These are phyloP conservation scores for Procambarus virginalis DNA, from an alignment of 1,140 invertebrate genomes.

Conservation along the genomic window DNA sequence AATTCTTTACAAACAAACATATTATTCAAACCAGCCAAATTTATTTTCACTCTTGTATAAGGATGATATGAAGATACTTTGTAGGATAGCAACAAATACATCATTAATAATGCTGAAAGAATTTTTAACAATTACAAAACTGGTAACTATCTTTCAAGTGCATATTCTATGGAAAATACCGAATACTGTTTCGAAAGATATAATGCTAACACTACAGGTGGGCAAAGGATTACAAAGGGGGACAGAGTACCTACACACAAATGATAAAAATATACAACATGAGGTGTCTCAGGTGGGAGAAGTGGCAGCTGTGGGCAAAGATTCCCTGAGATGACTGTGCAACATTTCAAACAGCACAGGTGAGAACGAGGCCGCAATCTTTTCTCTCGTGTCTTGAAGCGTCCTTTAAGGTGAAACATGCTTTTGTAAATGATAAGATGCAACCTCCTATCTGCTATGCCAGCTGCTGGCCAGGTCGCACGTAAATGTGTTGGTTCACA, in stretches of 20 bases:
- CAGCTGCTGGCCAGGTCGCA: background rate
- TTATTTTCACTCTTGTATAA: background rate
- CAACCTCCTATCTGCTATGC: background rate
- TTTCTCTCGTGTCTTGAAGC: background rate
- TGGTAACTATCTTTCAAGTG: background rate
- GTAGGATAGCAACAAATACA: background rate
- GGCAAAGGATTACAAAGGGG: background rate
- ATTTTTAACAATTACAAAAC: background rate
- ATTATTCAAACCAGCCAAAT: background rate
- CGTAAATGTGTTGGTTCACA: background rate
- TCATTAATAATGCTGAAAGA: background rate
- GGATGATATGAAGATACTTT: background rate
- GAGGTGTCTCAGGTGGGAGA: slow-evolving; percentile 22
- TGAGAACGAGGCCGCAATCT: slow-evolving; percentile 7
- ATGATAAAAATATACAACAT: background rate
- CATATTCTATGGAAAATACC: background rate
- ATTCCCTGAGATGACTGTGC: slow-evolving; percentile 56
- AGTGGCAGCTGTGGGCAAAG: slow-evolving; percentile 37
- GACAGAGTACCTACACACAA: background rate
- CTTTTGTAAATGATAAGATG: background rate
- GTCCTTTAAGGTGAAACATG: background rate
- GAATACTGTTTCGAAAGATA: background rate
- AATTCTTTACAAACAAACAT: background rate
- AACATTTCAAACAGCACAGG: slow-evolving; percentile 22
- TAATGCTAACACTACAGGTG: background rate